Conservation (phyloP, 2,888 invertebrate species). For the Chaetogeoica ovagalla region DNA sequence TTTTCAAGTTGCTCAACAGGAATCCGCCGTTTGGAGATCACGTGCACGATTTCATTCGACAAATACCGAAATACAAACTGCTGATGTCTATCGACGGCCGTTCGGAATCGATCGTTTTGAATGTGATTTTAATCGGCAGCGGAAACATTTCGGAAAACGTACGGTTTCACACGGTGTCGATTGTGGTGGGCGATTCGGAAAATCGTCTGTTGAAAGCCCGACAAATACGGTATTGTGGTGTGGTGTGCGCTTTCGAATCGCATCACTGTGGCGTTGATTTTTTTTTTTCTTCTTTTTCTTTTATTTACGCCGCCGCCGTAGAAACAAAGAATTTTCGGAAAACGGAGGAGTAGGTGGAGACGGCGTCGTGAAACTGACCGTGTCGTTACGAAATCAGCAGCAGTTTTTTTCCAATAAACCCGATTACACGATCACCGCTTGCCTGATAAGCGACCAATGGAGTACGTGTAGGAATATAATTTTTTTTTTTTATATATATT, state of each 20-base stretch:
- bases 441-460: slow-evolving; percentile 47
- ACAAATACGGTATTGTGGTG: slow-evolving; percentile 39
- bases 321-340: slow-evolving; percentile 31
- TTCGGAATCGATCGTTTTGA: slow-evolving; percentile 1
- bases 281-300: too few relatives aligned
- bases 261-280: too few relatives aligned
- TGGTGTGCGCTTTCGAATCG: background rate
- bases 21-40: slow-evolving; percentile 74
- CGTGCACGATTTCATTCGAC: slow-evolving; percentile 62
- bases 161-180: slow-evolving; percentile 7
- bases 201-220: slow-evolving; percentile 32
- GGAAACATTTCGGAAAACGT: slow-evolving; percentile 4
- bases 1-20: slow-evolving; percentile 60
- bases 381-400: background rate
- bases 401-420: background rate
- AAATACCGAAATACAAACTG: slow-evolving; percentile 42
- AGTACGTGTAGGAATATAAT: background rate
- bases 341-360: background rate
- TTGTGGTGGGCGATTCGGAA: slow-evolving; percentile 45
- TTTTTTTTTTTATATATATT: too few relatives aligned
- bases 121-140: slow-evolving; percentile 3
- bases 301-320: background rate
- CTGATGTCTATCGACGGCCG: background rate
- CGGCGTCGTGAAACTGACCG: slow-evolving; percentile 14
- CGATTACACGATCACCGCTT: slow-evolving; percentile 27